Evolutionary conservation across 2,888 invertebrate species (phyloP), one percentile per base, ranked within the genome.

Genomic region (Sisyra nigra): DNA sequence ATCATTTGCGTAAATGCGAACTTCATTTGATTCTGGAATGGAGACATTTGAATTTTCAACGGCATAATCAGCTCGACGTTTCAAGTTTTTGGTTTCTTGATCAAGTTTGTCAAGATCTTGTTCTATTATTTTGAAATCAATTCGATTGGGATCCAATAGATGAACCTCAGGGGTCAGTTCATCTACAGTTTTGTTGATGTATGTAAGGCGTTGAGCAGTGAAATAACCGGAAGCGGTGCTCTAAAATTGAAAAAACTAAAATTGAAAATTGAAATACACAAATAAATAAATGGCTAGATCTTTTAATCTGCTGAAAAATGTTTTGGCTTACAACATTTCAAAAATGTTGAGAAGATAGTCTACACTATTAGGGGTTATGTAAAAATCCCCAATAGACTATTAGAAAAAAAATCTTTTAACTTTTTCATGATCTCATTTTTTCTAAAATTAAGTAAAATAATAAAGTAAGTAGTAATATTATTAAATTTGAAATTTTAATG

Each of bases 181-280:
- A 18, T 72, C 67, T 0, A 82, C 73, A 46, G 83, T 76, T 37
- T 82, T 74, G 50, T 86, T 80, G 52, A 91, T 82, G 56, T 82
- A 83, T 49, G 77, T 76, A 17, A 94, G 65, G 15, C 86, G 75
- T 56, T 86, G 83, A 24, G 83, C 80, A 0, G 93, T 92, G 56
- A 88, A 91, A 61, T 84, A 87, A 2, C 88, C 85, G 48, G 85
- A 77, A 1, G 88, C 86, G 2, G 82, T 82, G 53, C 80, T 69
- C 82, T 84, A 59, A 53, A 58, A 52, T 60, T 36, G 9, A 7
- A 11, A 11, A 34, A n/a, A n/a, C n/a, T n/a, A n/a, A n/a, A n/a
- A n/a, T n/a, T n/a, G n/a, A n/a, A n/a, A n/a, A n/a, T n/a, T n/a
- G n/a, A n/a, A n/a, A n/a, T n/a, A n/a, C n/a, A n/a, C n/a, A n/a